These are phyloP conservation scores for Tapirus terrestris DNA, from an alignment of 2,113 vertebrate species.

Conservation along the genomic window DNA sequence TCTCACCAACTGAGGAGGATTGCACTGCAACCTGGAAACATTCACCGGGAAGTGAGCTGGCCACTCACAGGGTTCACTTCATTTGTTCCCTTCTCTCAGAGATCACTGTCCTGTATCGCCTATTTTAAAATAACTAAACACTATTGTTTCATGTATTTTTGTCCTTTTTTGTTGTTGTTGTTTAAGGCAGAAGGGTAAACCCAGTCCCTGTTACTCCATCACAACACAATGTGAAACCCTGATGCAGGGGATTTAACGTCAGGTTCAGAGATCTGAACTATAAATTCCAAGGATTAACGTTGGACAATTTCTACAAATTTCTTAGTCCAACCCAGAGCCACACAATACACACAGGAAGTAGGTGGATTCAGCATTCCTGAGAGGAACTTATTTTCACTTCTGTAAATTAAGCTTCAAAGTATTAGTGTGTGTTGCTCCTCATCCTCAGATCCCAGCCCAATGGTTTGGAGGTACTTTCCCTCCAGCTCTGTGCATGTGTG, in stretches of 20 bases:
- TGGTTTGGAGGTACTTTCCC: neutral
- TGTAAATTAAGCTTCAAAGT: slow-evolving; percentile 18
- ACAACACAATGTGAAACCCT: neutral
- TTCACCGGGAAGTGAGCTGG: neutral
- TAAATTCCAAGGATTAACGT: slow-evolving; percentile 12
- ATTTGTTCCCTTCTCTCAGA: neutral
- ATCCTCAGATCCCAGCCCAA: neutral
- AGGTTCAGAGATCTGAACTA: slow-evolving; percentile 7
- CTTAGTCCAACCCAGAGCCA: neutral
- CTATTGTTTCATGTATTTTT: neutral
- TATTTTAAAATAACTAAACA: neutral
- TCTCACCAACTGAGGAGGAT: neutral
- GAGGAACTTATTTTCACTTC: neutral
- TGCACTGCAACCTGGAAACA: neutral
- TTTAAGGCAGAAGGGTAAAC: neutral
- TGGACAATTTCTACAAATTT: slow-evolving; percentile 24
- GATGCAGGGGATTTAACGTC: neutral
- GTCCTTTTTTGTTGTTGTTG: neutral
- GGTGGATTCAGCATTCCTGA: neutral
- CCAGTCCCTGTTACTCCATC: neutral
- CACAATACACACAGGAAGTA: neutral
- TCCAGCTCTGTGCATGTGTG: neutral
- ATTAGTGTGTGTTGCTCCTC: neutral
- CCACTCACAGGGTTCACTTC: neutral
- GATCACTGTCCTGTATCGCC: neutral